These are phyloP conservation scores for Catamblyrhynchus diadema DNA, from an alignment of 2,797 vertebrate genomes.

Conservation along the genomic window DNA sequence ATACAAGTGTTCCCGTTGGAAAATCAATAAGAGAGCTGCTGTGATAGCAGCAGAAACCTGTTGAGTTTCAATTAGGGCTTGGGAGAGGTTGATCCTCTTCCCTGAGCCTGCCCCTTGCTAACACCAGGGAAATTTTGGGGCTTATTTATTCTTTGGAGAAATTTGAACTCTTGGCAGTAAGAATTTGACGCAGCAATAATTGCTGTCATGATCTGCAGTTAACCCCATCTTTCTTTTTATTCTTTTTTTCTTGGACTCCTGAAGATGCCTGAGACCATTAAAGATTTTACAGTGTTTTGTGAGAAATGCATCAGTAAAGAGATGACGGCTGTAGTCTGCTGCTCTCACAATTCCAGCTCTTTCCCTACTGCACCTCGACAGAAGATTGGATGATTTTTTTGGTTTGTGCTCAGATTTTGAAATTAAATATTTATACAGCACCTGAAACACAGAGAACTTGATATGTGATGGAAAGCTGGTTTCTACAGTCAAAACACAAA, in stretches of 20 bases:
- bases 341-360: background rate
- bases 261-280: background rate
- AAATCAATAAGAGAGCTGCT: constrained; percentile 32
- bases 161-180: background rate
- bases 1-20: background rate
- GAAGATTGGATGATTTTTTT: background rate
- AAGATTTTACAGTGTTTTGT: background rate
- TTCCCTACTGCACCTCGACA: background rate
- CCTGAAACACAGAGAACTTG: background rate
- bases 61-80: constrained; percentile 29
- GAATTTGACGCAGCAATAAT: background rate
- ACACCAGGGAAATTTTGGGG: background rate
- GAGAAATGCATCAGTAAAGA: background rate
- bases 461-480: background rate
- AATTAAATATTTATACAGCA: background rate
- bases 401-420: background rate
- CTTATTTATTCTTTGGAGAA: background rate
- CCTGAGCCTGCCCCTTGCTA: background rate
- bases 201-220: background rate
- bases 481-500: background rate
- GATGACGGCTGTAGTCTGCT: background rate
- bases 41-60: constrained; percentile 6
- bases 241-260: background rate
- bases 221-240: background rate
- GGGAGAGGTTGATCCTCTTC: background rate